These are phyloP conservation scores for Drosophila buzzatii DNA, from an alignment of 2,888 invertebrate species.

Conservation along the genomic window DNA sequence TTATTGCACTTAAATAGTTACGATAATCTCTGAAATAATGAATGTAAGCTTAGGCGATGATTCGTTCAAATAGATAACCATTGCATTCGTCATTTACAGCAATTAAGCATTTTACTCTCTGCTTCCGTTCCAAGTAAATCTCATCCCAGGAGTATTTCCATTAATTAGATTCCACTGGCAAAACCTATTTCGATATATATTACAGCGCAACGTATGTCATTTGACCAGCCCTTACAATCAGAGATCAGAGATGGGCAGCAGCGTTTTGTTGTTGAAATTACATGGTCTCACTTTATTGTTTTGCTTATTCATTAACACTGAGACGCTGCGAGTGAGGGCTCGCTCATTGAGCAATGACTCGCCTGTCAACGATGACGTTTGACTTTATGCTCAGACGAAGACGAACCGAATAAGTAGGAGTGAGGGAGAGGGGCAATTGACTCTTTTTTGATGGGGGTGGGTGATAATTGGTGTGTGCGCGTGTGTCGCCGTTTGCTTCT, in stretches of 20 bases:
- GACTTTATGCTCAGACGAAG: slow-evolving; percentile 51
- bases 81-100: slow-evolving; percentile 1
- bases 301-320: slow-evolving; percentile 67
- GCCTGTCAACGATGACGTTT: slow-evolving; percentile 72
- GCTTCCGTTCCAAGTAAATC: slow-evolving; percentile 5
- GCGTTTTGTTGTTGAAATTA: slow-evolving; percentile 59
- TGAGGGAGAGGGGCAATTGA: not conserved
- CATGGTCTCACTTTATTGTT: slow-evolving; percentile 52
- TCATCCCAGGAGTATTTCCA: slow-evolving; percentile 14
- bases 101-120: slow-evolving; percentile 12
- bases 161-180: slow-evolving; percentile 46
- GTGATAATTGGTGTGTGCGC: slow-evolving; percentile 69
- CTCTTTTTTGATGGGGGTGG: slow-evolving; percentile 51
- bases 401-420: not conserved
- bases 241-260: slow-evolving; percentile 44
- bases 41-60: slow-evolving; percentile 2
- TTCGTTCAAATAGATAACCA: not conserved
- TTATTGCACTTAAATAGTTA: not conserved
- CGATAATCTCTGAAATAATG: not conserved
- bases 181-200: slow-evolving; percentile 19
- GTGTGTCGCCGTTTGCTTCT: slow-evolving; percentile 52
- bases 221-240: slow-evolving; percentile 41
- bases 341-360: slow-evolving; percentile 69
- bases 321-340: slow-evolving; percentile 22
- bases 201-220: slow-evolving; percentile 33